Conservation (phyloP, 23 tunicate genomes). For the Corella eumyota region DNA sequence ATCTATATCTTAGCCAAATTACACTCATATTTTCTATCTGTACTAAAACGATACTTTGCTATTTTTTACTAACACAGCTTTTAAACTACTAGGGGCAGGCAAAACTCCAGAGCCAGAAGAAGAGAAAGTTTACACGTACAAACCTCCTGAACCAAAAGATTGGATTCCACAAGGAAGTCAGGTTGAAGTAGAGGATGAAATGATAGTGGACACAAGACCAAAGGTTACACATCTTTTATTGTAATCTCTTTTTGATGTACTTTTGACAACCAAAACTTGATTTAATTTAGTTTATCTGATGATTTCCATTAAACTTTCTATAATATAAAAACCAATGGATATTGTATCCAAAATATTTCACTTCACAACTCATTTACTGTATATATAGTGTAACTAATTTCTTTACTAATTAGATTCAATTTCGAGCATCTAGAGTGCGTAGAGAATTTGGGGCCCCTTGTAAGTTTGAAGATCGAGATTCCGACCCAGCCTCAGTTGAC, state of each 20-base stretch:
- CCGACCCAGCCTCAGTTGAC: constrained; percentile 32
- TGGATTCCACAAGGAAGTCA: constrained; percentile 83
- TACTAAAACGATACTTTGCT: too few species aligned
- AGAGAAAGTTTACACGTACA: constrained; percentile 63
- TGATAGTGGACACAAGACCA: constrained; percentile 50
- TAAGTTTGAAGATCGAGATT: constrained; percentile 60
- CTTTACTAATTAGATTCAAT: constrained; percentile 24
- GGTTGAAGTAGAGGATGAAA: constrained; percentile 69
- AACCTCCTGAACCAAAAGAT: constrained; percentile 79
- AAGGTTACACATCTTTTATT: constrained; percentile 17
- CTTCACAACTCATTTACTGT: not conserved
- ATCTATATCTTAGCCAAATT: too few species aligned
- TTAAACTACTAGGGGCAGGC: too few species aligned
- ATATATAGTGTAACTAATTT: not conserved
- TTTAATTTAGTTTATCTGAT: too few species aligned
- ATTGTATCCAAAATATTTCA: too few species aligned
- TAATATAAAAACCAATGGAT: too few species aligned
- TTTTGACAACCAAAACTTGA: not conserved
- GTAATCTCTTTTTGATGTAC: not conserved
- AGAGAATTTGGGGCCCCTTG: constrained; percentile 61
- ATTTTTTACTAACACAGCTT: too few species aligned
- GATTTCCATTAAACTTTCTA: too few species aligned
- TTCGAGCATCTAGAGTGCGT: constrained; percentile 65
- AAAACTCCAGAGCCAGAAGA: constrained; percentile 34
- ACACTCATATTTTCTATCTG: too few species aligned